Evolutionary conservation across 2,113 vertebrate species (phyloP), one percentile per base, ranked within the genome.

Genomic region (Sitta europaea): DNA sequence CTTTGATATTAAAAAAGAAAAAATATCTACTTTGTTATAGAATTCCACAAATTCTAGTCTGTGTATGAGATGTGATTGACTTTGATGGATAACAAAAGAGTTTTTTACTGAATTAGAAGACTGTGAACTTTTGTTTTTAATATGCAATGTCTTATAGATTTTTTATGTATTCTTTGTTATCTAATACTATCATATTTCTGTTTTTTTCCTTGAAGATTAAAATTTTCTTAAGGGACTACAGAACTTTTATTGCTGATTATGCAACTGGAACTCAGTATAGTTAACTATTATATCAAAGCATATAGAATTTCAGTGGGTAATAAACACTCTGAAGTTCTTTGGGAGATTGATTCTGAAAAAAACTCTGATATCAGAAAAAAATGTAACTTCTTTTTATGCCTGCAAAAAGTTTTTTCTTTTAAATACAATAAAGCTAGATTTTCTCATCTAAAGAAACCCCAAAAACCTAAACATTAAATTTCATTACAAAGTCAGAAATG

Each of bases 111-210:
- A 35, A 74, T 45, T 47, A 73, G 24, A 73, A 58, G 3, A 2
- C 13, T 28, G 7, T 29, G 9, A 10, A 6, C 2, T 33, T 40
- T 16, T 28, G 9, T 9, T 40, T 62, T n/a, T 9, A 31, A 22
- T 35, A 55, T 31, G 0, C 24, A 72, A 36, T 40, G 1, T 2
- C 27, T 58, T 48, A 10, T 7, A 35, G 3, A 10, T 2, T 48
- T 40, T 57, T 48, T 42, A 29, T 22, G 48, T 63, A 5, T 12
- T 6, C 13, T 89, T 83, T 61, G 1, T 3, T 77, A 11, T 73
- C 25, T 48, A n/a, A 53, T 55, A 50, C 23, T 70, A 10, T 45
- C 13, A 2, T 2, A 9, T 51, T 91, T 74, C 8, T 62, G 4
- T 17, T 51, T 77, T 72, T 80, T 67, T 7, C 35, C 15, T n/a